These are phyloP conservation scores for Catharus minimus DNA, from an alignment of 2,113 vertebrate species.

Conservation along the genomic window DNA sequence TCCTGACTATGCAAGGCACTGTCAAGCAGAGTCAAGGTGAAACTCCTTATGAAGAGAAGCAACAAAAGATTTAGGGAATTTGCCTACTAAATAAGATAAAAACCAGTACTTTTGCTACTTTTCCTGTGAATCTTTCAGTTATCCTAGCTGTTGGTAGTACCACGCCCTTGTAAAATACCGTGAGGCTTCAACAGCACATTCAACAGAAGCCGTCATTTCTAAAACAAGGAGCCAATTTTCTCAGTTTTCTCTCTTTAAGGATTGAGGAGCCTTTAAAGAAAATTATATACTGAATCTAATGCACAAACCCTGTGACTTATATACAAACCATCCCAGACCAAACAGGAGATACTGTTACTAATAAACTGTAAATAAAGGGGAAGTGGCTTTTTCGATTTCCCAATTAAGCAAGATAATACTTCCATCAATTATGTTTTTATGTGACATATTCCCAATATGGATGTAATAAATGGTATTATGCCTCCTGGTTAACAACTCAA, in stretches of 20 bases:
- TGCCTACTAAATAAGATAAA: background rate
- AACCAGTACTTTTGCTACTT: background rate
- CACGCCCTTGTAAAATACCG: accelerated
- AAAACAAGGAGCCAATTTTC: background rate
- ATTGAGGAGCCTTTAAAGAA: background rate
- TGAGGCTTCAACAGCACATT: background rate
- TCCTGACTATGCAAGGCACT: background rate
- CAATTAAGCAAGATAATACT: conserved; percentile 60
- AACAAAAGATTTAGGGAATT: background rate
- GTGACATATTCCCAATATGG: conserved; percentile 53
- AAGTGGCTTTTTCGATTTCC: conserved; percentile 63
- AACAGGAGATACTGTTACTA: conserved; percentile 24
- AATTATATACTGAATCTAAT: background rate
- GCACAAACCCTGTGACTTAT: background rate
- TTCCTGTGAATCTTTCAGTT: background rate
- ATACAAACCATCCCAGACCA: background rate
- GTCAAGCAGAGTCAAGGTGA: background rate
- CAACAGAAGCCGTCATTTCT: background rate
- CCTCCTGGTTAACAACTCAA: conserved; percentile 29
- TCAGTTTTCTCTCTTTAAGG: background rate
- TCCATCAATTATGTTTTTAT: conserved; percentile 66
- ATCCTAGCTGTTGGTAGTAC: background rate
- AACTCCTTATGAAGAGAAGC: background rate
- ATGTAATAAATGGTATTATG: conserved; percentile 33
- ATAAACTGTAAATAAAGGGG: conserved; percentile 61